Percentiles rank a stretch among this genome's conserved stretches.
Evolutionary conservation across 1,140 invertebrate species (phyloP).

Genomic region (Telenomus remus): DNA sequence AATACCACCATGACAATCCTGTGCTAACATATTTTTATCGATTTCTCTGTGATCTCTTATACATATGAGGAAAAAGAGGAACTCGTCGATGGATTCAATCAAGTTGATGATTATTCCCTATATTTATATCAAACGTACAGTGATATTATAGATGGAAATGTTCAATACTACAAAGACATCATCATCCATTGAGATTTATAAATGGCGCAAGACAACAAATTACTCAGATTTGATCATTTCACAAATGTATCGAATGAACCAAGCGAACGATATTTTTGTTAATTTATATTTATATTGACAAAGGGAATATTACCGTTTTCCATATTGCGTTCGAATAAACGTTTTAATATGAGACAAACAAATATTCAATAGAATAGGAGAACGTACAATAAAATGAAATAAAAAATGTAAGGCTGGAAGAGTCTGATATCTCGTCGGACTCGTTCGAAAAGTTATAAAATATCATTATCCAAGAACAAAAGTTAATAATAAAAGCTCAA

Average conservation of each 20-base stretch:
- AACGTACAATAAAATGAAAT: slow-evolving; percentile 50
- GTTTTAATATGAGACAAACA: slow-evolving; percentile 1
- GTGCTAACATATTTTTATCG: slow-evolving; percentile 45
- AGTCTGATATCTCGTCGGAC: slow-evolving; percentile 28
- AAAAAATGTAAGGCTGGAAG: slow-evolving; percentile 42
- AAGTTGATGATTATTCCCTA: slow-evolving; percentile 33
- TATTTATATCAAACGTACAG: slow-evolving; percentile 39
- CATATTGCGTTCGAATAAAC: slow-evolving; percentile 12
- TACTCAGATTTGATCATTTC: slow-evolving; percentile 20
- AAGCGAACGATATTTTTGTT: slow-evolving; percentile 29
- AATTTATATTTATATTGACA: slow-evolving; percentile 9
- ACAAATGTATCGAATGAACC: slow-evolving; percentile 23
- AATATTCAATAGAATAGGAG: slow-evolving; percentile 32
- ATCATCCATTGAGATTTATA: slow-evolving; percentile 3
- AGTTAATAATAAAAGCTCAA: slow-evolving; percentile 44
- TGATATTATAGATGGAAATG: slow-evolving; percentile 30
- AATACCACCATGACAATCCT: slow-evolving; percentile 54
- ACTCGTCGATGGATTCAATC: slow-evolving; percentile 44
- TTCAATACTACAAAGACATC: slow-evolving; percentile 21
- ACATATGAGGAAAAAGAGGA: slow-evolving; percentile 57
- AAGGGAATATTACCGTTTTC: slow-evolving; percentile 10
- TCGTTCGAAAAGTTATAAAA: slow-evolving; percentile 27
- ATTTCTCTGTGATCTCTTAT: slow-evolving; percentile 56
- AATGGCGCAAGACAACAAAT: slow-evolving; percentile 24
- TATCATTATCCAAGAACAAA: slow-evolving; percentile 33